Conservation (phyloP, 2,888 invertebrate genomes). For the Drosophila maculinotata region DNA sequence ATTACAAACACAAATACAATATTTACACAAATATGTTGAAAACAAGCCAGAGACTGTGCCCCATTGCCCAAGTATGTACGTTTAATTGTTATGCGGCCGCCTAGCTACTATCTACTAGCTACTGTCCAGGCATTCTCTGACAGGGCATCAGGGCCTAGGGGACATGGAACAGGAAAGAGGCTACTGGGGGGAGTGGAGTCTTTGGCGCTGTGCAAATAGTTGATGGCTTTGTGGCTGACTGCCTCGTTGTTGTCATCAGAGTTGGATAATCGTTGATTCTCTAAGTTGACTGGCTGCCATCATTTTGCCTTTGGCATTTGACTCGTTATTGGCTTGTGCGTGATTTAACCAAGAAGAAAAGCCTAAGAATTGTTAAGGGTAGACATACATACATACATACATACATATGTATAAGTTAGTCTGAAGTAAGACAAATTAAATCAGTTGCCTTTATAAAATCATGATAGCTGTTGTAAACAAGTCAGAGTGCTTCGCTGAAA, state of each 20-base stretch:
- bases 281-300: conserved; percentile 55
- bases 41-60: conserved; percentile 40
- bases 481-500: not conserved
- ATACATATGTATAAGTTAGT: not conserved
- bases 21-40: conserved; percentile 78
- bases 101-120: conserved; percentile 36
- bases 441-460: not conserved
- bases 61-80: conserved; percentile 30
- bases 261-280: conserved; percentile 72
- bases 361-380: not conserved
- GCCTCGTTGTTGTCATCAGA: conserved; percentile 26
- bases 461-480: not conserved
- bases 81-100: conserved; percentile 52
- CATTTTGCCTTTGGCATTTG: conserved; percentile 14
- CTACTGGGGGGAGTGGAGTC: conserved; percentile 15
- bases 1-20: conserved; percentile 77
- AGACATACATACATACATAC: conserved; percentile 1
- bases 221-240: conserved; percentile 35
- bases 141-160: no score
- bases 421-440: conserved; percentile 2
- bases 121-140: conserved; percentile 19
- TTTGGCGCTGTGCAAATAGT: conserved; percentile 59
- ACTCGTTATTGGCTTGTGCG: conserved; percentile 15
- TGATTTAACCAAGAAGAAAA: conserved; percentile 2
- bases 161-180: no score